Base-by-base conservation (phyloP, 92 coral and sea anemone species). In the Scolanthus callimorphus region DNA sequence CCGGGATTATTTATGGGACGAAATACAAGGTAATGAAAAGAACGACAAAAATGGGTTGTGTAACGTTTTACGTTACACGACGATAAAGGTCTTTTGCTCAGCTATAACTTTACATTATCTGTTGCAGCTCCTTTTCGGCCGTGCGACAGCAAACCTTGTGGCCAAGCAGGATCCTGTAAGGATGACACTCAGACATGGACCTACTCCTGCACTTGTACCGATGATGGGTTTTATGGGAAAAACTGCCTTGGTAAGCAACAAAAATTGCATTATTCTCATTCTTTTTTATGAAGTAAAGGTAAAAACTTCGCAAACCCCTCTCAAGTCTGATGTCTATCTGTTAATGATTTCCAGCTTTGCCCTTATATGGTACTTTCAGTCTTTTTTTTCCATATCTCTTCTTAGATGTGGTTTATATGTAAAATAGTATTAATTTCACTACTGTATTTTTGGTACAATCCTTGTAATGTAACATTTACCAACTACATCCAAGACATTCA, bases 1-100 rank as follows among this genome's bases (percentile, higher is more conserved):
- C 43, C 55, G 44, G 26, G 73, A 67, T 41, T 23, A 43, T 38
- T 51, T 55, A 0, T 67, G 73, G 73, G 73, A 67, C 29, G 54
- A 55, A 25, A 52, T 60, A 4, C 38, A 55, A 55, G 73, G 73
- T 67, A 67, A 34, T 6, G n/a, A n/a, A n/a, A n/a, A n/a, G n/a
- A n/a, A n/a, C n/a, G n/a, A n/a, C n/a, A n/a, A n/a, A n/a, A n/a
- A n/a, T n/a, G n/a, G n/a, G n/a, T n/a, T n/a, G n/a, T n/a, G n/a
- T n/a, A n/a, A n/a, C n/a, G 6, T 15, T 34, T 34, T 15, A 34
- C 6, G 41, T 15, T 6, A 34, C 15, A 6, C 15, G 41, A 34
- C 41, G 41, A 6, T 34, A 34, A 34, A 34, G 15, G n/a, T n/a
- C n/a, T n/a, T n/a, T n/a, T n/a, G n/a, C n/a, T n/a, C 41, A 6